Percentiles rank a stretch among this genome's conserved stretches.
Evolutionary conservation across 2,888 invertebrate species (phyloP).

Genomic region (Caenorhabditis auriculariae): DNA sequence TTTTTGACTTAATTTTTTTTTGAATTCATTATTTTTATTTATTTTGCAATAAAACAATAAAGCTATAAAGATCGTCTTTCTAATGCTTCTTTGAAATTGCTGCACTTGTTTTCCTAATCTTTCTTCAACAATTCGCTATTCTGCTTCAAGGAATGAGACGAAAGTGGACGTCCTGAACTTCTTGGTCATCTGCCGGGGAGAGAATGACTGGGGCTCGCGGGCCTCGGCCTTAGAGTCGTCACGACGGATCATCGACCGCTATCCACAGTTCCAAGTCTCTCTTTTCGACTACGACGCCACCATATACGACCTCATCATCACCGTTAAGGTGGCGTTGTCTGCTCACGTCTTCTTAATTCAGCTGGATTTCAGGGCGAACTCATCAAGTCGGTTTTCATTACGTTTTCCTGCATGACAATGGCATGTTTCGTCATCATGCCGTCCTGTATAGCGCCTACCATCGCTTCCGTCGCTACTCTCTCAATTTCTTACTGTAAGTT

Average conservation of each 20-base stretch:
- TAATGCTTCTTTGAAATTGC: no score
- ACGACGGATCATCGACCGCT: constrained; percentile 44
- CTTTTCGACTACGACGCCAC: constrained; percentile 61
- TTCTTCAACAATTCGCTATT: no score
- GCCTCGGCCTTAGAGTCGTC: constrained; percentile 43
- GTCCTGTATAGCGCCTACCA: constrained; percentile 37
- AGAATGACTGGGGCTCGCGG: constrained; percentile 44
- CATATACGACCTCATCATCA: constrained; percentile 57
- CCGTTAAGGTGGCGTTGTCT: constrained; percentile 46
- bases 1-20: no score
- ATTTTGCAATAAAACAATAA: no score
- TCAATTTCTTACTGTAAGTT: constrained; percentile 54
- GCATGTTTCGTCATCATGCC: constrained; percentile 57
- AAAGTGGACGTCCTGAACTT: constrained; percentile 47
- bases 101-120: no score
- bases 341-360: not conserved
- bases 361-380: constrained; percentile 43
- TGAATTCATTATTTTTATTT: no score
- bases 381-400: constrained; percentile 53
- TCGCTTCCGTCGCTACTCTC: constrained; percentile 51
- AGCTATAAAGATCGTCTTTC: no score
- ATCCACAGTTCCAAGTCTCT: constrained; percentile 45
- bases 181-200: constrained; percentile 43
- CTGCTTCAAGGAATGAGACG: constrained; percentile 24
- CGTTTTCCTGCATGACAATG: constrained; percentile 55